phyloP scores from a whole-genome alignment of 2,797 vertebrate species.

The Morelia viridis region DNA sequence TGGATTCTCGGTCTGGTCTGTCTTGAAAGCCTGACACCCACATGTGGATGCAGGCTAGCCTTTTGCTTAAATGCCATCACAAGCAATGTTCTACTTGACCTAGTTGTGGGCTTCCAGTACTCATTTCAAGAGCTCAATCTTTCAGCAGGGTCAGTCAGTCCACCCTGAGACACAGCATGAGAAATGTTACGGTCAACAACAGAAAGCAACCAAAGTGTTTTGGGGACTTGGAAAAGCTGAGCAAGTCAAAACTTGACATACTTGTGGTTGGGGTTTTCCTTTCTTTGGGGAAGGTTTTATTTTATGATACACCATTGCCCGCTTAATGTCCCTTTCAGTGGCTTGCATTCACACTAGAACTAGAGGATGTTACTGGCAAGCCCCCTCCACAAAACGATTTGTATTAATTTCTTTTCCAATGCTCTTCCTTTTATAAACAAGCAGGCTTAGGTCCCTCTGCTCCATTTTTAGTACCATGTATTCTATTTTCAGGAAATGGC shows the following conservation, averaged over 20 bases:
- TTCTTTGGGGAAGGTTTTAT: not conserved
- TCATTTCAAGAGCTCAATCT: not conserved
- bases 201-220: slow-evolving; percentile 31
- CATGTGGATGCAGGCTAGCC: not conserved
- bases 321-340: not conserved
- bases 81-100: not conserved
- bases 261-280: slow-evolving; percentile 24
- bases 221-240: slow-evolving; percentile 37
- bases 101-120: not conserved
- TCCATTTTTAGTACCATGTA: slow-evolving; percentile 21
- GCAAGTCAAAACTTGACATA: slow-evolving; percentile 45
- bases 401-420: not conserved
- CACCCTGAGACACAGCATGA: slow-evolving; percentile 8
- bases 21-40: not conserved
- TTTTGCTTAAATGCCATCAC: fast-evolving
- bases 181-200: slow-evolving; percentile 23
- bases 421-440: slow-evolving; percentile 35
- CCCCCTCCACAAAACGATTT: not conserved
- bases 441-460: slow-evolving; percentile 5
- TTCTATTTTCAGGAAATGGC: slow-evolving; percentile 21
- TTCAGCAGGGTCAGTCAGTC: not conserved
- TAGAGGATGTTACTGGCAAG: slow-evolving; percentile 6
- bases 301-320: slow-evolving; percentile 21
- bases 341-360: slow-evolving; percentile 27
- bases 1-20: not conserved